phyloP scores from a whole-genome alignment of 37 sponge, comb jelly and placozoan species.

The Ianthella basta region DNA sequence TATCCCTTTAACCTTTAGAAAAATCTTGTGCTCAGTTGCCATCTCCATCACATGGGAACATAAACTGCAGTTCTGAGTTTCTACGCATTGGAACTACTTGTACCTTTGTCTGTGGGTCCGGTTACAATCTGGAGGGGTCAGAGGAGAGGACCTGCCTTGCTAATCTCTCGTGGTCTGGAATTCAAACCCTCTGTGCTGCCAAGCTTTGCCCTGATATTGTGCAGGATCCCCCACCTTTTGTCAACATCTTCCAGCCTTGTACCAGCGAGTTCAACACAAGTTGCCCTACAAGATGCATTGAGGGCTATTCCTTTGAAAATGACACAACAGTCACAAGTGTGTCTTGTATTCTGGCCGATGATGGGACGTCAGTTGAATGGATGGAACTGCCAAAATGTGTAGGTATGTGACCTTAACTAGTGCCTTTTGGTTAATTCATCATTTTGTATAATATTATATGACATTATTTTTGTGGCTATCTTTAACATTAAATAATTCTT shows the following conservation, averaged over 20 bases:
- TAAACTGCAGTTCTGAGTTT: background rate
- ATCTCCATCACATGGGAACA: background rate
- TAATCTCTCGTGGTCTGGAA: conserved; percentile 16
- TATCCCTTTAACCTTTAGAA: background rate
- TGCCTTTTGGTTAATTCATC: too few species aligned
- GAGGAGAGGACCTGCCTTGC: background rate
- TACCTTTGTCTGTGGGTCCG: background rate
- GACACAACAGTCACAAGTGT: background rate
- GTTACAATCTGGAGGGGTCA: conserved; percentile 20
- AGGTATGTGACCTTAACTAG: too few species aligned
- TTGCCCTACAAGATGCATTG: background rate
- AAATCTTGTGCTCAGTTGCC: background rate
- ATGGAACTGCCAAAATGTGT: background rate
- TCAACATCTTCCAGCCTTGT: conserved; percentile 10
- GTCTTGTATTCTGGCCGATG: background rate
- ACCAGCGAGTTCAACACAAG: conserved; percentile 17
- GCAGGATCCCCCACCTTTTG: conserved; percentile 14
- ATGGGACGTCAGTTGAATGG: conserved; percentile 25
- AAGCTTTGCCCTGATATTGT: conserved; percentile 4
- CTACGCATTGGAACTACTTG: conserved; percentile 14
- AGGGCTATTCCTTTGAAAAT: background rate
- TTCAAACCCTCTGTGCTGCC: background rate
- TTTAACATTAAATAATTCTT: too few species aligned
- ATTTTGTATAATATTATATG: too few species aligned
- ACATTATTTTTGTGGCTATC: too few species aligned